phyloP scores from a whole-genome alignment of 2,797 vertebrate genomes.

The Poeciliopsis presidionis region DNA sequence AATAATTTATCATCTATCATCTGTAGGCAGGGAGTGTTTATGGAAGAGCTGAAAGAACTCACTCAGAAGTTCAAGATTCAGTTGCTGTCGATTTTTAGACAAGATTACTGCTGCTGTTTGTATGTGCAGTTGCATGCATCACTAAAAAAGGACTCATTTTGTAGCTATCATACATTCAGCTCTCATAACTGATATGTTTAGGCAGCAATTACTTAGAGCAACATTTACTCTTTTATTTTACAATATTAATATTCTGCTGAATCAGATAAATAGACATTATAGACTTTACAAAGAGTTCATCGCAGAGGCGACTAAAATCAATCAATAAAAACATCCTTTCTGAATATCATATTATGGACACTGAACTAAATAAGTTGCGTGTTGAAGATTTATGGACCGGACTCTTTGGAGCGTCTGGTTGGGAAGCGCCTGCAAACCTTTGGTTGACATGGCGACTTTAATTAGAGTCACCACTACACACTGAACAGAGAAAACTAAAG shows the following conservation, averaged over 20 bases:
- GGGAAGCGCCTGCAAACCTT: too few species aligned
- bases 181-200: background rate
- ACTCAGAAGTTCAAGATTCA: background rate
- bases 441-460: too few species aligned
- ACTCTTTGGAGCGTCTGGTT: too few species aligned
- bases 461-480: too few species aligned
- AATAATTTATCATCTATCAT: background rate
- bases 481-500: too few species aligned
- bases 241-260: background rate
- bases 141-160: background rate
- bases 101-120: background rate
- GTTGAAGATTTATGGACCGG: too few species aligned
- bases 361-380: too few species aligned
- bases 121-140: background rate
- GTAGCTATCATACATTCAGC: background rate
- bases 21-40: background rate
- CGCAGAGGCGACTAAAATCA: too few species aligned
- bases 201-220: background rate
- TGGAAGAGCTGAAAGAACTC: background rate
- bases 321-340: too few species aligned
- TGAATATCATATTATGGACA: too few species aligned
- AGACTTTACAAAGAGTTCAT: too few species aligned
- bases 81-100: background rate
- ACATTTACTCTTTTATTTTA: background rate
- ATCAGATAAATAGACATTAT: background rate